Conservation (phyloP, 2,797 vertebrate genomes). For the Ibycter americanus region DNA sequence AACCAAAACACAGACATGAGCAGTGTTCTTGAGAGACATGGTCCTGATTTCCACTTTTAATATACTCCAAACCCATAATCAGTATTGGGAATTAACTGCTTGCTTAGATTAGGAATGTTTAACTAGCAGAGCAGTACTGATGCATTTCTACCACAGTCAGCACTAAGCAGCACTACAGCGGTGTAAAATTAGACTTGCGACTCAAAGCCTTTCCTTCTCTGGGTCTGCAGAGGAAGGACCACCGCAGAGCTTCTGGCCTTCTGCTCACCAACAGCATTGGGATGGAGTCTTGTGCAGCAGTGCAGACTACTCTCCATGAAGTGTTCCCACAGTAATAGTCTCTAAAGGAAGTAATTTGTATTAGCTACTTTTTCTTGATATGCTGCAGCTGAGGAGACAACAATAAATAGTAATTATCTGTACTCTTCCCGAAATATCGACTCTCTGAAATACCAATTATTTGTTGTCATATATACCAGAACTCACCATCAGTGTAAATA, state of each 20-base stretch:
- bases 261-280: neutral
- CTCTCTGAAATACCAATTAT: neutral
- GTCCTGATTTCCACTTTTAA: neutral
- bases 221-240: neutral
- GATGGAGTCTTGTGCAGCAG: neutral
- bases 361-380: neutral
- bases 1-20: neutral
- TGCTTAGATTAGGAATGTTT: neutral
- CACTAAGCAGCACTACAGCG: neutral
- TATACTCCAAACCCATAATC: neutral
- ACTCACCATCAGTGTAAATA: neutral
- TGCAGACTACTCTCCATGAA: neutral
- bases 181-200: neutral
- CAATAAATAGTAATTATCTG: constrained; percentile 33
- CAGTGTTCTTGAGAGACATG: neutral
- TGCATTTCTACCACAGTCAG: neutral
- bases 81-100: neutral
- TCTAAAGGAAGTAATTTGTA: neutral
- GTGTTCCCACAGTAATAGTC: neutral
- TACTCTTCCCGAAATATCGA: neutral
- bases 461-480: neutral
- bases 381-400: constrained; percentile 6
- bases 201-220: neutral
- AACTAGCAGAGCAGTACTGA: neutral
- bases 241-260: neutral